Evolutionary conservation across 2,888 invertebrate species (phyloP).

Genomic region (Zonitis immaculata): DNA sequence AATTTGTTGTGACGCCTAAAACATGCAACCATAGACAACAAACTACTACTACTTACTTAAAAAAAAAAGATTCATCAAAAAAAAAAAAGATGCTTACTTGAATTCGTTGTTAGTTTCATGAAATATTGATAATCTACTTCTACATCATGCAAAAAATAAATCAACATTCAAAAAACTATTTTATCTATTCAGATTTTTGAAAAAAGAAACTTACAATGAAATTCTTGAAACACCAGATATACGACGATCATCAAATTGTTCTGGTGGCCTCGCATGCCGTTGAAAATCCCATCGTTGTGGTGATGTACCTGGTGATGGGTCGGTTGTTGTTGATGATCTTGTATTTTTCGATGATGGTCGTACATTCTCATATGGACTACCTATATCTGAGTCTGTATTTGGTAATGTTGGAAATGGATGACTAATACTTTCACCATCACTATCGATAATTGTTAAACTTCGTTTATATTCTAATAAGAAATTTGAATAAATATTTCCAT

Average conservation of each 20-base stretch:
- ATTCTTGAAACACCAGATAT: conserved; percentile 57
- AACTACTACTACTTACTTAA: no score
- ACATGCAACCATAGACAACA: conserved; percentile 33
- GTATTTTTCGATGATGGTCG: conserved; percentile 50
- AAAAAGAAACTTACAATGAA: conserved; percentile 59
- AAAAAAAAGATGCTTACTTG: conserved; percentile 1
- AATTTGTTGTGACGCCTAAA: conserved; percentile 43
- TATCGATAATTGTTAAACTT: conserved; percentile 41
- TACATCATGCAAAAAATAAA: conserved; percentile 1
- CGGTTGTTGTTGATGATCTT: conserved; percentile 46
- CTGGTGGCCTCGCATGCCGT: conserved; percentile 47
- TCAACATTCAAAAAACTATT: background rate
- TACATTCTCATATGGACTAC: conserved; percentile 63
- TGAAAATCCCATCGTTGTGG: conserved; percentile 52
- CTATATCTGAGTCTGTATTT: conserved; percentile 53
- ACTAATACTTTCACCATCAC: conserved; percentile 47
- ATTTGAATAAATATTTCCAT: no score
- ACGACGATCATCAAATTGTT: conserved; percentile 52
- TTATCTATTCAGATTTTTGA: no score
- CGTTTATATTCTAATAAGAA: conserved; percentile 41
- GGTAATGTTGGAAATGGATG: conserved; percentile 65
- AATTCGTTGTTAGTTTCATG: background rate
- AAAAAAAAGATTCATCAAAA: no score
- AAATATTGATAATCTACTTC: background rate
- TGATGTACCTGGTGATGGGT: conserved; percentile 54